A percentile compares a stretch with the other conserved stretches of the same genome.
phyloP scores from a whole-genome alignment of 2,797 vertebrate species.

The Ispidina picta region DNA sequence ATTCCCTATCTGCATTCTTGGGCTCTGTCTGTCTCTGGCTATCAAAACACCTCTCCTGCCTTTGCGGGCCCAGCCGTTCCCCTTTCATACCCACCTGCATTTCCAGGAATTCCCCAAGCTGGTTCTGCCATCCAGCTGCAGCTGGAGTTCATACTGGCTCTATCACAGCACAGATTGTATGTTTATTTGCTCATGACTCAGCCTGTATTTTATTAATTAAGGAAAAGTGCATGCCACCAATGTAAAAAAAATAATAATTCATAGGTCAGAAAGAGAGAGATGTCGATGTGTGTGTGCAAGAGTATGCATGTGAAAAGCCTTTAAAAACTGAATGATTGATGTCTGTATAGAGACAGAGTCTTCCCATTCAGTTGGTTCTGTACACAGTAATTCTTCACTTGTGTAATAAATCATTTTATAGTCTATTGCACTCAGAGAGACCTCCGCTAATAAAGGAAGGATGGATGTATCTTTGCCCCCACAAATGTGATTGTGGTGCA shows the following conservation, averaged over 20 bases:
- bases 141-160: neutral
- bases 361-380: neutral
- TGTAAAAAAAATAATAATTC: neutral
- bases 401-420: neutral
- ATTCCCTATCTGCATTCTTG: neutral
- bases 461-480: neutral
- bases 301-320: neutral
- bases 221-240: neutral
- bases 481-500: neutral
- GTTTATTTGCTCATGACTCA: conserved; percentile 5
- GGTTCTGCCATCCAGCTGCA: neutral
- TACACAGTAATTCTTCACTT: neutral
- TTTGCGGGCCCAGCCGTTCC: neutral
- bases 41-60: neutral
- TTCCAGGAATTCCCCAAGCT: neutral
- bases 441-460: neutral
- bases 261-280: neutral
- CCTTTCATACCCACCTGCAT: neutral
- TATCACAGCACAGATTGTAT: neutral
- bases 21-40: neutral
- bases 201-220: neutral
- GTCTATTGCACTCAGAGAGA: neutral
- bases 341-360: neutral
- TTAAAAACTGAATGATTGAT: neutral
- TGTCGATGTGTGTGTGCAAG: neutral